Percentiles rank a stretch among this genome's conserved stretches.
Conservation (phyloP, 2,888 invertebrate genomes). For the Endomychus coccineus region DNA sequence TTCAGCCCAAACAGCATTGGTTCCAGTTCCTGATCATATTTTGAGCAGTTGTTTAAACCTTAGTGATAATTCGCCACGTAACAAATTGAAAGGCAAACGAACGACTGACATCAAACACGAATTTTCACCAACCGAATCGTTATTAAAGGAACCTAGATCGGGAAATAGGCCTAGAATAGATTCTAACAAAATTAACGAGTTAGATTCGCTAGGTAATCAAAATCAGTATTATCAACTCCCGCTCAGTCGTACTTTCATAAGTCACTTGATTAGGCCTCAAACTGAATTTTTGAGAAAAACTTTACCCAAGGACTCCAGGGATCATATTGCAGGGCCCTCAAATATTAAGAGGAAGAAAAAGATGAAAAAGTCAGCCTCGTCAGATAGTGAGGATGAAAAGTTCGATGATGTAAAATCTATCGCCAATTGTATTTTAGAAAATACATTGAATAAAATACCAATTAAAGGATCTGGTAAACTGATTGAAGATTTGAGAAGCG, state of each 20-base stretch:
- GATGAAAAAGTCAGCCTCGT: constrained; percentile 19
- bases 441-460: constrained; percentile 28
- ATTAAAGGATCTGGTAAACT: constrained; percentile 9
- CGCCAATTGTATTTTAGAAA: constrained; percentile 34
- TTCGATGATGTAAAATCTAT: constrained; percentile 33
- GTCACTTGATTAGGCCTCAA: constrained; percentile 21
- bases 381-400: constrained; percentile 25
- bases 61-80: constrained; percentile 23
- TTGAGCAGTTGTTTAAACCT: constrained; percentile 16
- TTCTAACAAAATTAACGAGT: constrained; percentile 30
- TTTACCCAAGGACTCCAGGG: constrained; percentile 13
- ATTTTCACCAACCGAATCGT: constrained; percentile 6
- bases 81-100: constrained; percentile 18
- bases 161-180: constrained; percentile 20
- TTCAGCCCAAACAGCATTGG: constrained; percentile 19
- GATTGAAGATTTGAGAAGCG: constrained; percentile 2
- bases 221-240: constrained; percentile 18
- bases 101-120: constrained; percentile 9
- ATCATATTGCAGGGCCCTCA: constrained; percentile 26
- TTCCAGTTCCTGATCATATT: constrained; percentile 26
- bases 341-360: constrained; percentile 25
- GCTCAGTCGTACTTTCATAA: constrained; percentile 21
- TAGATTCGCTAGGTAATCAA: constrained; percentile 26
- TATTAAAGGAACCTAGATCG: constrained; percentile 8
- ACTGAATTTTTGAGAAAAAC: constrained; percentile 17